Conservation (phyloP, 2,113 vertebrate genomes). For the Microcebus lehilahytsara region DNA sequence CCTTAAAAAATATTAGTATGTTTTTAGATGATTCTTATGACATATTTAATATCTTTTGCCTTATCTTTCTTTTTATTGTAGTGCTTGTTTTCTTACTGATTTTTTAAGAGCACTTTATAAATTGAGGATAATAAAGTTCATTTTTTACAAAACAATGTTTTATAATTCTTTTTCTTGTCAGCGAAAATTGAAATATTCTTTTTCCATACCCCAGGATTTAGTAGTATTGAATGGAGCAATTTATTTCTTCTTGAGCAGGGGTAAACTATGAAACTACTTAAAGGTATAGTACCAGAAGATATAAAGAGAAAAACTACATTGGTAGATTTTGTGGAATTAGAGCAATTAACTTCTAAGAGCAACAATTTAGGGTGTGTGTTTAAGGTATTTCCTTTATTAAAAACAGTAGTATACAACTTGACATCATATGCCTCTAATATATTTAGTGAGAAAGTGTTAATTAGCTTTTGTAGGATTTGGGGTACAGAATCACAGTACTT, state of each 20-base stretch:
- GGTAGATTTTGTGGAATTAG: conserved; percentile 2
- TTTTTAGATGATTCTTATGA: conserved; percentile 23
- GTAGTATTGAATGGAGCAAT: conserved; percentile 19
- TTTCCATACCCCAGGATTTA: not conserved
- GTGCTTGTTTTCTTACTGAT: conserved; percentile 27
- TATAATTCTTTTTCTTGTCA: conserved; percentile 50
- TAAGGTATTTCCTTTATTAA: conserved; percentile 14
- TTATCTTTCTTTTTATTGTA: conserved; percentile 22
- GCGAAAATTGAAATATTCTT: not conserved
- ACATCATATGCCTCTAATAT: not conserved
- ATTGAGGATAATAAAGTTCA: conserved; percentile 57
- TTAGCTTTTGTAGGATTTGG: not conserved
- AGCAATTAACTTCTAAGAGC: not conserved
- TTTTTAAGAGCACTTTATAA: conserved; percentile 56
- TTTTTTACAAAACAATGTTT: conserved; percentile 57
- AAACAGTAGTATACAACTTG: not conserved
- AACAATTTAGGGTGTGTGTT: not conserved
- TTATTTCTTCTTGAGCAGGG: conserved; percentile 18
- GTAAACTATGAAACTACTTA: not conserved
- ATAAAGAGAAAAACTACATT: not conserved
- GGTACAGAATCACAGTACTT: not conserved
- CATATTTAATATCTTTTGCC: not conserved
- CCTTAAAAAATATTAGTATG: not conserved
- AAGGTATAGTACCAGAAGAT: not conserved
- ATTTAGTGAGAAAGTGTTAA: not conserved